Conservation (phyloP, 2,888 invertebrate species). For the Drosophila siamana region DNA sequence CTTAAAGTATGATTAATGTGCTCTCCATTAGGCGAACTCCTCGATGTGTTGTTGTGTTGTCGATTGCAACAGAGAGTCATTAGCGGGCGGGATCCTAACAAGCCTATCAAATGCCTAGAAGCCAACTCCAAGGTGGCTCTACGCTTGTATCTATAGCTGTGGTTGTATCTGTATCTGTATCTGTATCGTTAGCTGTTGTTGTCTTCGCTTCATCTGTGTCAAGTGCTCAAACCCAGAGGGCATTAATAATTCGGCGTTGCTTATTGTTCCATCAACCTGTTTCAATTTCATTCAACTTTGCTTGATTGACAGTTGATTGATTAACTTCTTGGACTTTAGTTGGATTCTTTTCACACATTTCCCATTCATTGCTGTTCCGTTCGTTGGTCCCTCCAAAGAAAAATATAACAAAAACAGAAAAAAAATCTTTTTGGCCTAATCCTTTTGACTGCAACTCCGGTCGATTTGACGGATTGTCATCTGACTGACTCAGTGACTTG, state of each 20-base stretch:
- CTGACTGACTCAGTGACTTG: slow-evolving; percentile 42
- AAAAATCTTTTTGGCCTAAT: slow-evolving; percentile 61
- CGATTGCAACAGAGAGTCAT: slow-evolving; percentile 67
- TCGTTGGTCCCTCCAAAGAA: slow-evolving; percentile 51
- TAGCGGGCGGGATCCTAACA: slow-evolving; percentile 58
- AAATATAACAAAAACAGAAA: too few species aligned
- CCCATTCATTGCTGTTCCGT: slow-evolving; percentile 61
- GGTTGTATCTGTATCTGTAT: not conserved
- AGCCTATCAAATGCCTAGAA: slow-evolving; percentile 35
- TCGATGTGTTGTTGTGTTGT: not conserved
- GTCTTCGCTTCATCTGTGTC: slow-evolving; percentile 3
- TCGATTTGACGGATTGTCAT: slow-evolving; percentile 72
- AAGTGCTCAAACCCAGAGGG: slow-evolving; percentile 33
- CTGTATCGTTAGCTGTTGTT: slow-evolving; percentile 6
- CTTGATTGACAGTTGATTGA: slow-evolving; percentile 80
- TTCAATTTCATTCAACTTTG: slow-evolving; percentile 65
- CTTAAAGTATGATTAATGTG: slow-evolving; percentile 77
- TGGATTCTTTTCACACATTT: slow-evolving; percentile 71
- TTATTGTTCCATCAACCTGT: slow-evolving; percentile 70
- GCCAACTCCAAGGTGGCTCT: slow-evolving; percentile 11
- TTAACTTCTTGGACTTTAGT: slow-evolving; percentile 61
- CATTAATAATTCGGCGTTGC: slow-evolving; percentile 67
- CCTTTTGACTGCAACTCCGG: slow-evolving; percentile 70
- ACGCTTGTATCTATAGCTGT: not conserved
- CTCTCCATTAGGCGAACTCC: slow-evolving; percentile 51